These are phyloP conservation scores for Tipula vernalis DNA, from an alignment of 2,888 invertebrate species.

Conservation along the genomic window DNA sequence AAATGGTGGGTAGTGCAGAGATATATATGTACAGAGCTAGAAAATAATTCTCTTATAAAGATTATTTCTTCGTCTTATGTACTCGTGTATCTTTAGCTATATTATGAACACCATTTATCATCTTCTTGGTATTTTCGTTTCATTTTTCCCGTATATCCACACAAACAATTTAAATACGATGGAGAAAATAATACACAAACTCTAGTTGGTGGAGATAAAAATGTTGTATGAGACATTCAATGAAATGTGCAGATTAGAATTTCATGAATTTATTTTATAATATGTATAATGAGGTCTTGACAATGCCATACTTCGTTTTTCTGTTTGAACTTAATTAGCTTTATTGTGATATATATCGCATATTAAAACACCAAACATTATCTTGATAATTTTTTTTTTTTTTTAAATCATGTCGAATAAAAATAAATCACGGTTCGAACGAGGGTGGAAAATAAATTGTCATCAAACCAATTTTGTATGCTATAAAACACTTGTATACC, in stretches of 20 bases:
- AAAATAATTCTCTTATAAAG: not conserved
- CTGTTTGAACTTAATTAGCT: too few relatives aligned
- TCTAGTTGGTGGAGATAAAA: not conserved
- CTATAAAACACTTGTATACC: not conserved
- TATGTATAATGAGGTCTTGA: not conserved
- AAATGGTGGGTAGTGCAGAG: not conserved
- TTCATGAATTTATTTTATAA: not conserved
- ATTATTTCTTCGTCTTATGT: not conserved
- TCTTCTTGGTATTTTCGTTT: not conserved
- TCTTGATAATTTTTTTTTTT: not conserved
- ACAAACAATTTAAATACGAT: not conserved
- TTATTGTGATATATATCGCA: not conserved
- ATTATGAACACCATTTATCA: not conserved
- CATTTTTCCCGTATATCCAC: not conserved
- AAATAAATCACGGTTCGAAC: not conserved
- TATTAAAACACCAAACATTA: not conserved
- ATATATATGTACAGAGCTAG: not conserved
- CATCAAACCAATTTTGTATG: not conserved
- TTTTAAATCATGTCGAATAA: not conserved
- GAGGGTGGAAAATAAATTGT: not conserved
- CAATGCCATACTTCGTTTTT: not conserved
- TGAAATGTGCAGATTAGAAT: not conserved
- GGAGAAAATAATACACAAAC: not conserved
- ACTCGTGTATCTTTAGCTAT: not conserved
- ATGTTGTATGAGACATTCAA: not conserved